Evolutionary conservation across 2,888 invertebrate genomes (phyloP), one percentile per base, ranked within the genome.

Genomic region (Tenthredo livida): DNA sequence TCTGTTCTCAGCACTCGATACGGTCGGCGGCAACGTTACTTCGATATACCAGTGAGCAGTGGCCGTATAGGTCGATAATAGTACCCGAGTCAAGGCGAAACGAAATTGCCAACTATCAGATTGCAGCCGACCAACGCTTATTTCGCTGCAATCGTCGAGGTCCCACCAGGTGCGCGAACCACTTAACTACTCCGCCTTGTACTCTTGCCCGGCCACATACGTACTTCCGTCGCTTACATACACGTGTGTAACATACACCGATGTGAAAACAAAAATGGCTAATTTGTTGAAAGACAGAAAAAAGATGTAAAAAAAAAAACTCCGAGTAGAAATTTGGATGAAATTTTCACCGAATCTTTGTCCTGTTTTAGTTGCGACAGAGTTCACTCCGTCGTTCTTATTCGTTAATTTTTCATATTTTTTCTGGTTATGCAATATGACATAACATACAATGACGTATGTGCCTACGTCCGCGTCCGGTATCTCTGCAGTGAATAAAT

Each of bases 41-140:
- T 17, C 21, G 61, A 6, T 33, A 54, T 50, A n/a, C 25, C 77
- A 4, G 25, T 29, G 7, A 50, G n/a, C 33, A 21, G 77, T 33
- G n/a, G 43, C 21, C n/a, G 61, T 80, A 43, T 17, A 58, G 61
- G 61, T 80, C 65, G 80, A 80, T 80, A 80, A 61, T 61, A 80
- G 61, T 40, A 61, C 29, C 65, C 50, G 54, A 61, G 40, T 21
- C 61, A 65, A 80, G 65, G 61, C 61, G 80, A 80, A 58, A 80
- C 37, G 65, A 80, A 80, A 80, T 80, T 80, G 61, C 80, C 80
- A 80, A 80, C 65, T 61, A 80, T 65, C 80, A 80, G 80, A 80
- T 80, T 65, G 80, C 65, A 80, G 58, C 80, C 40, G 61, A 65
- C 40, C 65, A 43, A 37, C 65, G 80, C 40, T 80, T 65, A 65